Evolutionary conservation across 2,113 vertebrate species (phyloP).

Genomic region (Alectura lathami): DNA sequence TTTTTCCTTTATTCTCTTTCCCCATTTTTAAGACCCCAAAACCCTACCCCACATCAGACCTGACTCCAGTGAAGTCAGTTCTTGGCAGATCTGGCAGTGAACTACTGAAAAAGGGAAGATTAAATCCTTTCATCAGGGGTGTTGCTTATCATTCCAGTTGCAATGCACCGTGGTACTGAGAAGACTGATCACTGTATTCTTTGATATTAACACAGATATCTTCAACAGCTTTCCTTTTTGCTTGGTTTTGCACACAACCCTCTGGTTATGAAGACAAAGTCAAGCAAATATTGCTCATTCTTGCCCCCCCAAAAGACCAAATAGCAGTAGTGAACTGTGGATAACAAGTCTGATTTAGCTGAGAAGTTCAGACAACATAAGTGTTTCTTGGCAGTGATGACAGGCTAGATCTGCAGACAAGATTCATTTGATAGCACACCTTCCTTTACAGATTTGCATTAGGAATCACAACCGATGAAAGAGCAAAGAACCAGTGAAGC

Average conservation of each 20-base stretch:
- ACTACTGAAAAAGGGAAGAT: not conserved
- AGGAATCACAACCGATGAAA: not conserved
- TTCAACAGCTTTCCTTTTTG: not conserved
- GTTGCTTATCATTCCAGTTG: not conserved
- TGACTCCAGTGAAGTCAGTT: accelerated
- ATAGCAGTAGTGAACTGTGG: not conserved
- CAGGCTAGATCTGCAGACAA: not conserved
- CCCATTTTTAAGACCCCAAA: not conserved
- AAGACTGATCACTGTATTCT: not conserved
- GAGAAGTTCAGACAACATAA: not conserved
- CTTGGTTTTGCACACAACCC: not conserved
- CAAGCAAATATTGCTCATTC: not conserved
- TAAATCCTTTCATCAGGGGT: not conserved
- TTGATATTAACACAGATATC: not conserved
- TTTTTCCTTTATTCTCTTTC: not conserved
- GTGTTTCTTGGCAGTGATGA: not conserved
- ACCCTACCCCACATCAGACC: not conserved
- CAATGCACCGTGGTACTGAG: not conserved
- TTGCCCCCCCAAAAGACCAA: not conserved
- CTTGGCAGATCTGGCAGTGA: not conserved
- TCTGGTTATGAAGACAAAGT: not conserved
- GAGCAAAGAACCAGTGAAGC: not conserved
- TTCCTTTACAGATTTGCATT: not conserved
- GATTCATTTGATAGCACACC: not conserved
- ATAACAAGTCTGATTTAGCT: not conserved